Evolutionary conservation across 2,888 invertebrate genomes (phyloP), one percentile per base, ranked within the genome.

Genomic region (Eurois occulta): DNA sequence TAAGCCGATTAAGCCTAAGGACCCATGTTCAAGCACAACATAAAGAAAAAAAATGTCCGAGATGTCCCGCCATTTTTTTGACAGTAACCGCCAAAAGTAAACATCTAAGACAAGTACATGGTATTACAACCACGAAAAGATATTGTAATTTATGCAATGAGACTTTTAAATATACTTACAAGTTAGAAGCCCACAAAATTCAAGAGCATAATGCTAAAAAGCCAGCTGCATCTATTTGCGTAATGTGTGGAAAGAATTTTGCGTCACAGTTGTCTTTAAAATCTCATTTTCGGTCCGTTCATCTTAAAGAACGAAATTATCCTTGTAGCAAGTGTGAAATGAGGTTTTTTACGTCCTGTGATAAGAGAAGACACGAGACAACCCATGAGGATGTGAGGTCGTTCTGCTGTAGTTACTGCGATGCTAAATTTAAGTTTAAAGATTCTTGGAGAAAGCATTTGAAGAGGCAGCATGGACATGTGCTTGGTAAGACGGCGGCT

Each of bases 371-470:
- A 0, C 95, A 95, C 75, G 93, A 93, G 60, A 84, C 72, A 5
- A 93, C 91, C 0, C 95, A 95, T 76, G 87, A 90, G 0, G 91
- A 91, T 41, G 87, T 88, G 0, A 81, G 85, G 52, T 87, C 89
- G 0, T 94, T 92, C 68, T 78, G 90, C 0, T 95, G 95, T 55
- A 84, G 79, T 46, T 83, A 86, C 5, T 94, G 94, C 13, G 92
- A 91, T 1, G 86, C 88, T 0, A 90, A 89, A 24, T 93, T 94
- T 62, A 93, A 93, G 48, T 89, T 91, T 0, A 93, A 93, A 38
- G 93, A 94, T 72, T 93, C 94, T 1, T 85, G 88, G 80, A 80
- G 91, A 11, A 85, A 93, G 24, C 94, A 94, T 86, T 68, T 92
- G 77, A 93, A 89, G 52, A 86, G 90, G 18, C 91, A 93, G 32